Conservation (phyloP, 64 coral and sea anemone genomes). For the Catalaphyllia jardinei region DNA sequence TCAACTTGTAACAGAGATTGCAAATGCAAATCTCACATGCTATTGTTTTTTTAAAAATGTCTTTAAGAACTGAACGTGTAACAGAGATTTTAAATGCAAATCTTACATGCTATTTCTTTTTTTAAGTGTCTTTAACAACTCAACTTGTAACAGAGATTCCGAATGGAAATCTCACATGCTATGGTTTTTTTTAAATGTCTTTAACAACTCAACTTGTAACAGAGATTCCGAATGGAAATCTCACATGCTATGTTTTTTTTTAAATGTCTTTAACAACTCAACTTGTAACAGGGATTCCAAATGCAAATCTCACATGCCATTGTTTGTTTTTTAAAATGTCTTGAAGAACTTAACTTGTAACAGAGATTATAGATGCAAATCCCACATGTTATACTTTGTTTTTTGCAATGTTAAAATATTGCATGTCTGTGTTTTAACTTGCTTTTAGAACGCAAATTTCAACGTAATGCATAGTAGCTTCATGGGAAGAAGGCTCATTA, state of each 20-base stretch:
- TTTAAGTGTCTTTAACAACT: too few relatives aligned
- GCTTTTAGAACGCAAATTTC: conserved; percentile 6
- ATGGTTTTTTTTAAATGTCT: neutral
- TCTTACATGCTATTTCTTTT: too few relatives aligned
- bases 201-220: conserved; percentile 34
- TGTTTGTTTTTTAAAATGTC: neutral
- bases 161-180: too few relatives aligned
- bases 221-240: neutral
- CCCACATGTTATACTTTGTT: too few relatives aligned
- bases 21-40: too few relatives aligned
- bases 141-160: too few relatives aligned
- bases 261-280: neutral
- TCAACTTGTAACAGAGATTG: too few relatives aligned
- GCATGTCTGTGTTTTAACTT: conserved; percentile 21
- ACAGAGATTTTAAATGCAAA: too few relatives aligned
- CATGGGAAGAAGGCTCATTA: conserved; percentile 26
- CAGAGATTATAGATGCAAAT: conserved; percentile 11
- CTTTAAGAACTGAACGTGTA: too few relatives aligned
- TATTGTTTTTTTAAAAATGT: too few relatives aligned
- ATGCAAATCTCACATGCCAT: conserved; percentile 3
- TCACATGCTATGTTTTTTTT: too few relatives aligned
- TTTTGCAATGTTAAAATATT: neutral
- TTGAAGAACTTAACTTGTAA: conserved; percentile 36
- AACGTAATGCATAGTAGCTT: neutral
- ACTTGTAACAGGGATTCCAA: conserved; percentile 24